Base-by-base conservation (phyloP, 2,797 vertebrate genomes). In the Odontamblyopus lacepedii region DNA sequence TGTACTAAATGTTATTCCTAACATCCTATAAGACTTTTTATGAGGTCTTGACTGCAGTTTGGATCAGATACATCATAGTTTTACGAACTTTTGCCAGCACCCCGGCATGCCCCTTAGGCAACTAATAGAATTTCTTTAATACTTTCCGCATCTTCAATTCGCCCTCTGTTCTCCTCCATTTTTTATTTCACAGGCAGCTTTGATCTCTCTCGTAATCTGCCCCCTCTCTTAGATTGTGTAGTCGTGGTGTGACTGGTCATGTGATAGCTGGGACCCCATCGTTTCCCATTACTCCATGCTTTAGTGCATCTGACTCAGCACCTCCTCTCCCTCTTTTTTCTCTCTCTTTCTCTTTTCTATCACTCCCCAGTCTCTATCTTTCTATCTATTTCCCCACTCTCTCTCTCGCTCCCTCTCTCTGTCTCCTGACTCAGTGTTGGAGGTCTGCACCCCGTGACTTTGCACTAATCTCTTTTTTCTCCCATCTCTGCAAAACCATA, bases 361-460 rank as follows among this genome's bases (percentile, higher is more conserved):
- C 41, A 4, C 41, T 44, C 41, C 41, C 13, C 2, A 8, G 35
- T 44, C 41, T 44, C 12, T 44, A 12, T 12, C 41, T 15, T 3
- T 44, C 41, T 44, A 4, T 44, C 41, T 44, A 12, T 12, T 0
- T 44, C 41, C 12, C 41, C 12, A 12, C 57, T 4, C 23, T 26
- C 55, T 57, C 29, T 30, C 29, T 30, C 29, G 23, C 8, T 27
- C 56, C 11, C 26, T 57, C 55, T 26, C 11, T 55, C 75, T 83
- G 85, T 75, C 80, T 51, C 38, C 68, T 30, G 85, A 79, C 77
- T 86, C 67, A 77, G 78, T 65, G 85, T 56, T 78, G 87, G 89
- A 90, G 90, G 89, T 91, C 88, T 88, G 79, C 79, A 78, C 88
- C 91, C 72, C 81, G 81, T 91, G 91, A 91, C 89, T 91, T 80